Evolutionary conservation across 2,113 vertebrate species (phyloP).

Genomic region (Neotoma lepida): DNA sequence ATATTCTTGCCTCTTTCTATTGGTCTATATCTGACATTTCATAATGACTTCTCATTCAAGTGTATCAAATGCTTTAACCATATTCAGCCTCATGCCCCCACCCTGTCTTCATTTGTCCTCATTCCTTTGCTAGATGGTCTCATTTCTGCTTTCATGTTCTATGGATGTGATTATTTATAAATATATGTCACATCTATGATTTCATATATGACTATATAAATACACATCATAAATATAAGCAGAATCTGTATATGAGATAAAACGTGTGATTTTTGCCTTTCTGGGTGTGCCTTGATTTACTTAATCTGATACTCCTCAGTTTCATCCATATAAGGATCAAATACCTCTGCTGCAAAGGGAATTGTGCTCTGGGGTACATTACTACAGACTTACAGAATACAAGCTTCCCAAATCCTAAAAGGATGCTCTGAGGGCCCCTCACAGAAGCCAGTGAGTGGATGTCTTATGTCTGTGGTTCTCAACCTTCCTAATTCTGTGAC

Average conservation of each 20-base stretch:
- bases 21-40: too few species aligned
- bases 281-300: background rate
- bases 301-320: background rate
- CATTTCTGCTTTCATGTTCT: background rate
- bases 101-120: background rate
- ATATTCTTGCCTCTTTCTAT: background rate
- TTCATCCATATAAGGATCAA: background rate
- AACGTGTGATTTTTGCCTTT: background rate
- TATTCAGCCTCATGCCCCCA: background rate
- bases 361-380: too few species aligned
- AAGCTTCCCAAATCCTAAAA: too few species aligned
- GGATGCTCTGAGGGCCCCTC: accelerated
- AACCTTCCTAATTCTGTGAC: background rate
- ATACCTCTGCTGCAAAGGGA: background rate
- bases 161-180: background rate
- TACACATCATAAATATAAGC: background rate
- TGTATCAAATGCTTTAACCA: background rate
- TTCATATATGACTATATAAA: background rate
- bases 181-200: background rate
- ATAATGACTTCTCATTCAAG: background rate
- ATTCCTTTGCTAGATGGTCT: background rate
- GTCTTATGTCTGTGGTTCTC: background rate
- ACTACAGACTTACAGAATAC: background rate
- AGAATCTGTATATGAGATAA: background rate
- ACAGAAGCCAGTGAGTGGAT: too few species aligned